These are phyloP conservation scores for Emesis furor DNA, from an alignment of 2,888 invertebrate genomes.

Conservation along the genomic window DNA sequence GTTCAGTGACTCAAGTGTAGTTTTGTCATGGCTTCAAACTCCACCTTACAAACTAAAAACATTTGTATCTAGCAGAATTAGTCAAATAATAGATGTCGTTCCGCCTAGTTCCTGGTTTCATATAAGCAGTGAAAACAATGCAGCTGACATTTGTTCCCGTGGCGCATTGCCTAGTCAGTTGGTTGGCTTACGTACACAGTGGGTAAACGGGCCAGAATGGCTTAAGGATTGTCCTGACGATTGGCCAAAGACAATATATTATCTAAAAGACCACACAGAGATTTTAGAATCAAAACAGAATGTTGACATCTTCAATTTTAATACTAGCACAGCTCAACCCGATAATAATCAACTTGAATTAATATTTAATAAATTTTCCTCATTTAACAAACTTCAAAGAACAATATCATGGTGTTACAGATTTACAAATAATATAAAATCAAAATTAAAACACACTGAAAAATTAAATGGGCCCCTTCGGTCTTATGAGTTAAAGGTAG, in stretches of 20 bases:
- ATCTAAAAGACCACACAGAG: neutral
- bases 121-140: neutral
- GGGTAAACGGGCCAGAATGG: neutral
- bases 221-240: neutral
- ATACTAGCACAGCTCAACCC: neutral
- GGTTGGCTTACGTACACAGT: neutral
- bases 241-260: conserved; percentile 4
- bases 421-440: conserved; percentile 8
- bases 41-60: conserved; percentile 43
- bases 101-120: conserved; percentile 19
- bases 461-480: neutral
- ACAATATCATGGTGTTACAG: conserved; percentile 37
- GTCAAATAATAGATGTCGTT: conserved; percentile 32
- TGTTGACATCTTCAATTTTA: neutral
- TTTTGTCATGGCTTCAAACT: conserved; percentile 47
- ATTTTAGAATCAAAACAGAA: neutral
- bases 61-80: conserved; percentile 41
- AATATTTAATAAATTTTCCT: neutral
- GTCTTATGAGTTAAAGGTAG: neutral
- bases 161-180: neutral
- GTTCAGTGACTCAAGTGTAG: conserved; percentile 34
- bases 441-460: neutral
- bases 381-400: neutral
- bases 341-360: neutral
- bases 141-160: neutral